phyloP scores from a whole-genome alignment of 1,140 invertebrate species.

The Eurosta solidaginis region DNA sequence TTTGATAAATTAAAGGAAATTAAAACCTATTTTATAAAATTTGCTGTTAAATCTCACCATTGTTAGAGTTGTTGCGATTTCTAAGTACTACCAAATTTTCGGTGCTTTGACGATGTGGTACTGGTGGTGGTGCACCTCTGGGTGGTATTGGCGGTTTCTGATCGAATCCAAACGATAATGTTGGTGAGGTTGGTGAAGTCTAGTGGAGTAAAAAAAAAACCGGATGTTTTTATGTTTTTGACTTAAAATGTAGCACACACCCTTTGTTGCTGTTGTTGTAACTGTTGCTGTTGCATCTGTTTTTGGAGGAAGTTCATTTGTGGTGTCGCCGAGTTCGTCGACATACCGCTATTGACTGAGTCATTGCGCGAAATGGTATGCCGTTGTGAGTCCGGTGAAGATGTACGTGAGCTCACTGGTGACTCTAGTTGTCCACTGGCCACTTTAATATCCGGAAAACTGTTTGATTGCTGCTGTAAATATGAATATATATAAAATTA shows the following conservation, averaged over 20 bases:
- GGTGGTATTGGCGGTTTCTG: conserved; percentile 66
- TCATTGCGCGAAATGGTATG: conserved; percentile 43
- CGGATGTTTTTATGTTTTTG: background rate
- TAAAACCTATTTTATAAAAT: background rate
- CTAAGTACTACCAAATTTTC: conserved; percentile 54
- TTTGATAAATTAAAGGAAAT: background rate
- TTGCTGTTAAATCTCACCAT: conserved; percentile 38
- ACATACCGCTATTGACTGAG: conserved; percentile 36
- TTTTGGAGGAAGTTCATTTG: conserved; percentile 58
- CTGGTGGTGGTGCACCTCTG: conserved; percentile 63
- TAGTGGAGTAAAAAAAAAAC: conserved; percentile 53
- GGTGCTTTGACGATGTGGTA: conserved; percentile 59
- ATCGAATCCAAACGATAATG: conserved; percentile 48
- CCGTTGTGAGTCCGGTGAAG: conserved; percentile 58
- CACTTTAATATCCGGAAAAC: conserved; percentile 57
- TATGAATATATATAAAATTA: background rate
- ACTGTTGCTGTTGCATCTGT: conserved; percentile 61
- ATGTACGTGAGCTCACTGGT: conserved; percentile 57
- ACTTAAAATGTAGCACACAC: background rate
- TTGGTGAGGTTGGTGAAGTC: conserved; percentile 53
- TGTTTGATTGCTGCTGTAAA: conserved; percentile 56
- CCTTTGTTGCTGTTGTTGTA: conserved; percentile 54
- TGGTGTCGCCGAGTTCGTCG: conserved; percentile 41
- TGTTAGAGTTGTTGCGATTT: conserved; percentile 47
- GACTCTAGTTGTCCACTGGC: conserved; percentile 51